Evolutionary conservation across 2,797 vertebrate species (phyloP), one percentile per base, ranked within the genome.

Genomic region (Brotogeris chrysoptera): DNA sequence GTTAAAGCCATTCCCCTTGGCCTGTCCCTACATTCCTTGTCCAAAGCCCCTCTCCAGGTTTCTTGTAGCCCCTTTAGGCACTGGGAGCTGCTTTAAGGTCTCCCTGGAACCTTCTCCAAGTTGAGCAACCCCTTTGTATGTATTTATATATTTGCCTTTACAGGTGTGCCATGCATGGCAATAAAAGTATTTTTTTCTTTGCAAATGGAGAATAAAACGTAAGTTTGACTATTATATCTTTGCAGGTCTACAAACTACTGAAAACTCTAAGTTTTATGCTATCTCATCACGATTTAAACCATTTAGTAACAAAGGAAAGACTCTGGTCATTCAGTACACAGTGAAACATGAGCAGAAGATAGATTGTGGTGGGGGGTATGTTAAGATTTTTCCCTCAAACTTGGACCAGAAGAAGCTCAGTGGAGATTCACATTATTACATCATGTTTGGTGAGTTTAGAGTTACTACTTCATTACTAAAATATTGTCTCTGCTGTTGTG

Each of bases 281-380:
- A 43, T 98, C 71, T 99, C 98, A 10, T 97, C 98, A 10, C 95
- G 96, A 18, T 99, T 99, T 86, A 97, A 98, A 32, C 97, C 98
- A 0, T 99, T 99, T 73, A 99, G 98, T 97, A 99, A 99, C 4
- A 98, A 98, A 93, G 98, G 98, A 49, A 98, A 98, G 93, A 73
- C 98, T 8, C 74, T 99, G 78, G 98, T 99, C n/a, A 38, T 99
- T 68, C 99, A 99, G 97, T 99, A 98, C 76, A 98, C 98, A 0
- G 99, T 99, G 66, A 99, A 99, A 80, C 98, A 99, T 1, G 99
- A 99, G 94, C 99, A 99, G 94, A 99, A 98, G 96, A 99, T 99
- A 9, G 98, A 99, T 96, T 99, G 99, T 2, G 98, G 99, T 1
- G 99, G 99, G 3, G 99, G 99, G 53, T 99, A 99, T 10, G 68